Conservation (phyloP, 2,113 vertebrate genomes). For the Rhea americana region DNA sequence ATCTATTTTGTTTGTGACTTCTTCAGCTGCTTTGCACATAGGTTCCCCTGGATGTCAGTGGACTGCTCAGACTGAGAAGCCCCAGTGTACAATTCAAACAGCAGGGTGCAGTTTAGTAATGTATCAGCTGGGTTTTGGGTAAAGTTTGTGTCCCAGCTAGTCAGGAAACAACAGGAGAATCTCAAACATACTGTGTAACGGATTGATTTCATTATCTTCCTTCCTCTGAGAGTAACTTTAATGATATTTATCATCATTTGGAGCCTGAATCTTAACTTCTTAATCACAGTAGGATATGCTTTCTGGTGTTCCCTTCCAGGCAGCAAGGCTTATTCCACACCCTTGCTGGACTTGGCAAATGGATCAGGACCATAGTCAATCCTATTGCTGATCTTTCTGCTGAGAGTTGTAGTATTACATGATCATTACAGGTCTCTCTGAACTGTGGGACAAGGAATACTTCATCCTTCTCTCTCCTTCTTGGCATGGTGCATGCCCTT, state of each 20-base stretch:
- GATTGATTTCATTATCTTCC: not conserved
- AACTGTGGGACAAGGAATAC: too few species aligned
- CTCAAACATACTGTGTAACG: too few species aligned
- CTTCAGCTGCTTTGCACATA: not conserved
- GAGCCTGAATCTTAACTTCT: not conserved
- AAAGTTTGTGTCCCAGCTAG: not conserved
- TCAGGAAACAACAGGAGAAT: not conserved
- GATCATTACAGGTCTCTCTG: too few species aligned
- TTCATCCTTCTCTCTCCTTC: too few species aligned
- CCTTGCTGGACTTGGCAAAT: not conserved
- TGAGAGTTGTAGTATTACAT: not conserved
- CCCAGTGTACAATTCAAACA: not conserved
- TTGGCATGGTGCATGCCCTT: too few species aligned
- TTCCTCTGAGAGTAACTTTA: not conserved
- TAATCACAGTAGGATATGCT: not conserved
- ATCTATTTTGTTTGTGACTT: not conserved
- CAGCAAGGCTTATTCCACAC: not conserved
- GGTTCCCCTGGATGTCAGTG: not conserved
- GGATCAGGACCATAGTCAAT: too few species aligned
- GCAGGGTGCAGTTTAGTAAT: not conserved
- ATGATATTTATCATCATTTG: not conserved
- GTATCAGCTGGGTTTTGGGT: too few species aligned
- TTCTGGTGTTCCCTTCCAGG: not conserved
- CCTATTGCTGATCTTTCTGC: not conserved
- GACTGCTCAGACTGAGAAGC: not conserved